Conservation (phyloP, 2,113 vertebrate genomes). For the Oryzias woworae region DNA sequence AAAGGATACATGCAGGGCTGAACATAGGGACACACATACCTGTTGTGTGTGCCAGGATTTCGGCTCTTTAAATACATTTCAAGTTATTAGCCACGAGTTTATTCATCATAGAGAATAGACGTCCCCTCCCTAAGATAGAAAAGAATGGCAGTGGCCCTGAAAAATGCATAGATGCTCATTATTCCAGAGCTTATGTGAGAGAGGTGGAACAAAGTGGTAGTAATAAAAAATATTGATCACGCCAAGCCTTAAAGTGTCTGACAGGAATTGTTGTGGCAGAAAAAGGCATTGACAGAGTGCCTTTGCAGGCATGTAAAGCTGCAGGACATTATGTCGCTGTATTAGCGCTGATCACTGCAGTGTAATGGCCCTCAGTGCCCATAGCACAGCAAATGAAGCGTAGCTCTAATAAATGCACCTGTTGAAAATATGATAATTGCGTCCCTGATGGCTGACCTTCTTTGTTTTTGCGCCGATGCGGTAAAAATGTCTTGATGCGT, state of each 20-base stretch:
- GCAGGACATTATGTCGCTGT: conserved; percentile 69
- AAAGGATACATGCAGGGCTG: neutral
- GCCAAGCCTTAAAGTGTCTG: conserved; percentile 62
- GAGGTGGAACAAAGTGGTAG: conserved; percentile 68
- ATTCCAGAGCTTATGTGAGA: conserved; percentile 54
- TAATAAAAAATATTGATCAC: conserved; percentile 78
- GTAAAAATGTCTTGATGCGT: conserved; percentile 52
- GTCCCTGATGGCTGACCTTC: conserved; percentile 59
- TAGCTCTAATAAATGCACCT: conserved; percentile 61
- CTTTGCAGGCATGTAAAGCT: conserved; percentile 67
- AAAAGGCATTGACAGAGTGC: conserved; percentile 70
- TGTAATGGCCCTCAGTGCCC: conserved; percentile 39
- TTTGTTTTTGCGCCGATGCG: conserved; percentile 45
- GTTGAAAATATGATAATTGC: conserved; percentile 70
- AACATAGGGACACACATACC: conserved; percentile 4
- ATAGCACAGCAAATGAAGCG: conserved; percentile 65
- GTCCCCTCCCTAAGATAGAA: conserved; percentile 17
- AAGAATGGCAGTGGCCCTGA: conserved; percentile 50
- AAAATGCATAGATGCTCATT: conserved; percentile 68
- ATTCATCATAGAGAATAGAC: conserved; percentile 13
- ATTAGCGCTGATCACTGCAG: conserved; percentile 67
- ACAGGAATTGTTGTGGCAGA: conserved; percentile 61
- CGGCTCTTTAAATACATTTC: no score
- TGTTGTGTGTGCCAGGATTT: neutral
- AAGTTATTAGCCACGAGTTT: conserved; percentile 1